Evolutionary conservation across 2,113 vertebrate species (phyloP).

Genomic region (Microcebus griseorufus): DNA sequence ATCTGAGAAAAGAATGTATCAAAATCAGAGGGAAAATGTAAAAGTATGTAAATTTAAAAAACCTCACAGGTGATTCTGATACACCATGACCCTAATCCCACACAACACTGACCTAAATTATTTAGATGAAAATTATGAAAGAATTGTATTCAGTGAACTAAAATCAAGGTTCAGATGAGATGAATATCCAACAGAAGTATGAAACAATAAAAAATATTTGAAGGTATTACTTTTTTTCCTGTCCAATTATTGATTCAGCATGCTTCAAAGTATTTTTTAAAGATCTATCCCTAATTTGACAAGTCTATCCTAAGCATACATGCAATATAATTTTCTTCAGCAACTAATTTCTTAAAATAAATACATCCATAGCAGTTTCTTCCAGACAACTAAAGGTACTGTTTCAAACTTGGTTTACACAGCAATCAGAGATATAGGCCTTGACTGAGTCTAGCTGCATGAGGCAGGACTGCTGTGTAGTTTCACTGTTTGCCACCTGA

Average conservation of each 20-base stretch:
- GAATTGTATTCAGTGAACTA: background rate
- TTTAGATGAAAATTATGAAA: background rate
- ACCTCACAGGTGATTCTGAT: background rate
- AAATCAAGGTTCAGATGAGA: background rate
- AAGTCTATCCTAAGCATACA: background rate
- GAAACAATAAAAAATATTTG: background rate
- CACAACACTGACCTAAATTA: background rate
- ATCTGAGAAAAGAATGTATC: background rate
- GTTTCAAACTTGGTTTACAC: background rate
- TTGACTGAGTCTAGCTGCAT: background rate
- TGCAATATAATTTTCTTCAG: conserved; percentile 19
- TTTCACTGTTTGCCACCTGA: background rate
- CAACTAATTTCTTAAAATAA: background rate
- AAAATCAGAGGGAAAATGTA: background rate
- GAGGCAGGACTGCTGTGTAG: background rate
- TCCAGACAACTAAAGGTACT: background rate
- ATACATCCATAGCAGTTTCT: background rate
- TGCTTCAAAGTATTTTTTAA: background rate
- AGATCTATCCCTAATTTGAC: background rate
- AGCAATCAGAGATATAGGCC: background rate
- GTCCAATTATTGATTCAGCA: background rate
- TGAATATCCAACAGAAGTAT: background rate
- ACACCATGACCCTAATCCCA: background rate
- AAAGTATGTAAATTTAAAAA: background rate
- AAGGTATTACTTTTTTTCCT: background rate